Evolutionary conservation across 2,113 vertebrate species (phyloP), one percentile per base, ranked within the genome.

Genomic region (Strix aluco): DNA sequence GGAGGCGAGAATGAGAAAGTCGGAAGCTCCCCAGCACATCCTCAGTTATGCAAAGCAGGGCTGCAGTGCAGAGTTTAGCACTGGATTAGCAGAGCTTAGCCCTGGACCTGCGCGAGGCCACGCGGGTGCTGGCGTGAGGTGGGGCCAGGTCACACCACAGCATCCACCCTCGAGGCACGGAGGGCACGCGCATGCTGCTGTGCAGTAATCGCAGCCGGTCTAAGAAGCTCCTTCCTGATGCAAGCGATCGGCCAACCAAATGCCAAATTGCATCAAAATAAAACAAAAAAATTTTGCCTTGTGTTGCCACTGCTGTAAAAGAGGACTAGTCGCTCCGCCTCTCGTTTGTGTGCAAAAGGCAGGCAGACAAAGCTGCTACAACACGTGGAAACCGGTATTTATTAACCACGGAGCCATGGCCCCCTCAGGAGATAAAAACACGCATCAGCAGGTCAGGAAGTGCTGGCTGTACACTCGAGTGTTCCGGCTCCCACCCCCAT

Each of bases 121-220:
- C 0, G 0, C 0, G 1, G n/a, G 27, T 2, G 1, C 8, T 18
- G 40, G 21, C 0, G 0, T 38, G 46, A 74, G 10, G 16, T 2
- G 4, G 34, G 55, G 20, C 13, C 44, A 10, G 57, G 16, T 22
- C 34, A 10, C 30, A 23, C 9, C 23, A 13, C 25, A 54, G 32
- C 1, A 0, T 34, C 44, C 44, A 19, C 25, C 59, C 49, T 38
- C 49, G 8, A 29, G 26, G 36, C 22, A 2, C 13, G 27, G 14
- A 0, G 0, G 0, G 30, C 17, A 40, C 0, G 3, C 6, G 15
- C 3, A 4, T 2, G 2, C 17, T 13, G 5, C 14, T 40, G 3
- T 5, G 13, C 8, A n/a, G 15, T 30, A 22, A 40, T 16, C 23
- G 34, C 0, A 0, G 26, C 23, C 7, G 5, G 44, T 86, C 16